Evolutionary conservation across 2,797 vertebrate species (phyloP).

Genomic region (Natrix natrix): DNA sequence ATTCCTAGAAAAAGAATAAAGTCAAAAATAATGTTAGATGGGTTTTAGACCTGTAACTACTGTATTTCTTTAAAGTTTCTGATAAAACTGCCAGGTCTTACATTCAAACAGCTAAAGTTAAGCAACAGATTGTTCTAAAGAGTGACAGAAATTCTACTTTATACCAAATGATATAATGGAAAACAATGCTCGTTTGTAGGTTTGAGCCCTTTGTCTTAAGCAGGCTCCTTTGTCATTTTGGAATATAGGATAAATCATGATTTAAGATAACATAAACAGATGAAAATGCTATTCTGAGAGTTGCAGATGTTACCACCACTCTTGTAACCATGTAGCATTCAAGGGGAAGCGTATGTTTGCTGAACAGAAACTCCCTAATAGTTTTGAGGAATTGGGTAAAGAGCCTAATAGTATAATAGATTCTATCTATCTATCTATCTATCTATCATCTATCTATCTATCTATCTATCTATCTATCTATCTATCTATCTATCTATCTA

Average conservation of each 20-base stretch:
- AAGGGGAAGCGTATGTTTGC: background rate
- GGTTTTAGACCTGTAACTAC: constrained; percentile 11
- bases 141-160: constrained; percentile 25
- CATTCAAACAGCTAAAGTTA: constrained; percentile 14
- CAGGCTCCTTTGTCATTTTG: background rate
- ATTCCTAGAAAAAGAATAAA: background rate
- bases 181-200: background rate
- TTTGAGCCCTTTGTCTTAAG: background rate
- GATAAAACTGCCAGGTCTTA: constrained; percentile 26
- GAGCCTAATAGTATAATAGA: background rate
- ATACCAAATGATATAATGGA: background rate
- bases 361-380: background rate
- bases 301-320: background rate
- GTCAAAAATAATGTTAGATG: constrained; percentile 23
- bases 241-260: background rate
- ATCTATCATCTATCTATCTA: too few species aligned
- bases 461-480: too few species aligned
- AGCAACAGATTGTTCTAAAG: background rate
- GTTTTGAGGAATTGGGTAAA: background rate
- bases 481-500: too few species aligned
- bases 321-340: background rate
- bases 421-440: too few species aligned
- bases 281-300: background rate
- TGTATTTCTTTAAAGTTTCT: constrained; percentile 21
- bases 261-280: background rate